These are phyloP conservation scores for Buteo buteo DNA, from an alignment of 2,113 vertebrate species.

Conservation along the genomic window DNA sequence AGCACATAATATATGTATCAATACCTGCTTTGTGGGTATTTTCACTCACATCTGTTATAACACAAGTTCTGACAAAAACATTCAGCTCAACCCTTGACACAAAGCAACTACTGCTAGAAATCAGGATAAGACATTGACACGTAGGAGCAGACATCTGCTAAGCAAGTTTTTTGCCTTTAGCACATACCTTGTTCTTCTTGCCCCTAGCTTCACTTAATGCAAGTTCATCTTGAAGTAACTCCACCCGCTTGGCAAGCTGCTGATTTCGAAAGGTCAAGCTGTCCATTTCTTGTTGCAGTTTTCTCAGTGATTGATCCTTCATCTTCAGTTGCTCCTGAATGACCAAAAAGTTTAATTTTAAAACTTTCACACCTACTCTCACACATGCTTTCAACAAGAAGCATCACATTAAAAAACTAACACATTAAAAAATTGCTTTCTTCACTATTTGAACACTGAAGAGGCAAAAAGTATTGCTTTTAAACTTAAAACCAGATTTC, in stretches of 20 bases:
- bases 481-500: not conserved
- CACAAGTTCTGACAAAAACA: not conserved
- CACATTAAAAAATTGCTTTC: not conserved
- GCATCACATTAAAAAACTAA: not conserved
- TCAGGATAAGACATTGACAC: not conserved
- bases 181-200: conserved; percentile 88
- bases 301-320: conserved; percentile 92
- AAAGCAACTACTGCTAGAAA: not conserved
- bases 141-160: not conserved
- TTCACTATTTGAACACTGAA: not conserved
- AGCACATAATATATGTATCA: not conserved
- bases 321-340: conserved; percentile 93
- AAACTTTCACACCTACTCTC: not conserved
- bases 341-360: not conserved
- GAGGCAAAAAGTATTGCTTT: not conserved
- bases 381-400: not conserved
- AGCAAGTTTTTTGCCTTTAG: not conserved
- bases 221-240: conserved; percentile 94
- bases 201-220: conserved; percentile 81
- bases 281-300: conserved; percentile 98
- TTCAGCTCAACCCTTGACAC: not conserved
- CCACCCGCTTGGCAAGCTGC: conserved; percentile 94
- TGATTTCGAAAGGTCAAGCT: conserved; percentile 96
- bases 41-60: not conserved
- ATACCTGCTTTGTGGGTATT: not conserved